Conservation (phyloP, 2,888 invertebrate genomes). For the Ichneumon xanthorius region DNA sequence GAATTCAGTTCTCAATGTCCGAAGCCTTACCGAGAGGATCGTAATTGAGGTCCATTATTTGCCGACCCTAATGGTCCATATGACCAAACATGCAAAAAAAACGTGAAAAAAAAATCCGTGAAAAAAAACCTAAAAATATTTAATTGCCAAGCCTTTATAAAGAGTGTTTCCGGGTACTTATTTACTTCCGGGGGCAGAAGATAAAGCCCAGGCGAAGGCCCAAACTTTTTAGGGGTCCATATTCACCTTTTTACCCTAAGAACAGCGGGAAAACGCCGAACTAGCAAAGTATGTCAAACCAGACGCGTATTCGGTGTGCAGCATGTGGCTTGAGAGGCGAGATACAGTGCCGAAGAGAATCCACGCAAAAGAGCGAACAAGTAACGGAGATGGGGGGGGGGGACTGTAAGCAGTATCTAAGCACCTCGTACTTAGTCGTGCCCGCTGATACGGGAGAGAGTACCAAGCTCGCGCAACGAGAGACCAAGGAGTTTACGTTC, state of each 20-base stretch:
- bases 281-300: slow-evolving; percentile 48
- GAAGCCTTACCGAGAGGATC: no score
- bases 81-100: no score
- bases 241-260: neutral
- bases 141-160: no score
- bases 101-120: no score
- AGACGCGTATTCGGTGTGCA: slow-evolving; percentile 2
- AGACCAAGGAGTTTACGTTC: slow-evolving; percentile 65
- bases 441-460: slow-evolving; percentile 5
- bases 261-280: neutral
- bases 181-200: no score
- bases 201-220: no score
- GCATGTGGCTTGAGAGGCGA: neutral
- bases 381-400: slow-evolving; percentile 24
- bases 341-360: slow-evolving; percentile 23
- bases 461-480: slow-evolving; percentile 27
- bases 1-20: no score
- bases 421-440: slow-evolving; percentile 28
- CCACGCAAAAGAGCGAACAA: slow-evolving; percentile 48
- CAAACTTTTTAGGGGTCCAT: no score
- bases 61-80: no score
- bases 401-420: slow-evolving; percentile 40
- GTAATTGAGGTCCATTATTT: no score
- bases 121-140: no score
- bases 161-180: no score